These are phyloP conservation scores for Albula glossodonta DNA, from an alignment of 2,113 vertebrate genomes.

Conservation along the genomic window DNA sequence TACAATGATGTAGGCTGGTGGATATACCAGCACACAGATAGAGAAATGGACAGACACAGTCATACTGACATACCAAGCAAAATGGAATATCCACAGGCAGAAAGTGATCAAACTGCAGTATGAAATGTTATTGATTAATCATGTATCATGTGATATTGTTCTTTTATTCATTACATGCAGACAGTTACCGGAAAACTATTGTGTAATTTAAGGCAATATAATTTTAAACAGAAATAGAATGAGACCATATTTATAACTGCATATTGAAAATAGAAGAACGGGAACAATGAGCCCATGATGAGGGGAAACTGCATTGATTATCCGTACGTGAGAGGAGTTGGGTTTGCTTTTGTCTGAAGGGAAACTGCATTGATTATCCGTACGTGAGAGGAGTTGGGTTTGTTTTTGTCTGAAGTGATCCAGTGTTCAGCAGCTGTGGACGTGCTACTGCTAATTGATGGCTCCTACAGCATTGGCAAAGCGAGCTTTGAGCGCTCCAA, in stretches of 20 bases:
- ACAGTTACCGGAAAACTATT: neutral
- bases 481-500: constrained; percentile 42
- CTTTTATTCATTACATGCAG: neutral
- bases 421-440: constrained; percentile 42
- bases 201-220: neutral
- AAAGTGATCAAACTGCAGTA: neutral
- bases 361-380: neutral
- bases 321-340: neutral
- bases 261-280: too few relatives aligned
- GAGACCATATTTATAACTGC: too few relatives aligned
- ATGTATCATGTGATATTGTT: neutral
- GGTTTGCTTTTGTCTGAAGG: neutral
- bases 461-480: constrained; percentile 44
- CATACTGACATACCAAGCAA: neutral
- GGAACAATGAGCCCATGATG: neutral
- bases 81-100: neutral
- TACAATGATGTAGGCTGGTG: neutral
- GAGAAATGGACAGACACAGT: neutral
- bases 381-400: neutral
- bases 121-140: neutral
- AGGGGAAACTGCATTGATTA: neutral
- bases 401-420: constrained; percentile 31
- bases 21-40: neutral
- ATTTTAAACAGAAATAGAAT: neutral
- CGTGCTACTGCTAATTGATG: constrained; percentile 38